phyloP scores from a whole-genome alignment of 2,888 invertebrate genomes.

The Ochropleura leucogaster region DNA sequence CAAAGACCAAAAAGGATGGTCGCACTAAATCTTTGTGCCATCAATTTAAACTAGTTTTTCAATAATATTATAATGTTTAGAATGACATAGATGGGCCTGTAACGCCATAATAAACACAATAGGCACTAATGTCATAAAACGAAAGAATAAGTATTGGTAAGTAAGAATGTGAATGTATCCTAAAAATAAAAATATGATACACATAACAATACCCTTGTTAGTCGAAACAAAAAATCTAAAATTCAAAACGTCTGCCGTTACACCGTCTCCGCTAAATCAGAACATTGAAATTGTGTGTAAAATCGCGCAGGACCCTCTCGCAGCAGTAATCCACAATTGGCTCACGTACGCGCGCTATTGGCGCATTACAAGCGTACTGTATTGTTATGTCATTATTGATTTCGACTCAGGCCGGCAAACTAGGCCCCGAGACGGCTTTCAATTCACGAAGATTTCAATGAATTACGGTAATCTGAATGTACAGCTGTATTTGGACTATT shows the following conservation, averaged over 20 bases:
- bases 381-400: slow-evolving; percentile 70
- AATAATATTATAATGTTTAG: neutral
- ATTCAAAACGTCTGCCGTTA: slow-evolving; percentile 1
- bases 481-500: neutral
- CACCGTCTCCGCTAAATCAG: slow-evolving; percentile 23
- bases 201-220: neutral
- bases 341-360: slow-evolving; percentile 64
- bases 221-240: neutral
- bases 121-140: neutral
- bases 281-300: slow-evolving; percentile 49
- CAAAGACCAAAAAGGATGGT: too few relatives aligned
- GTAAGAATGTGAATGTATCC: neutral
- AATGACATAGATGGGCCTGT: neutral
- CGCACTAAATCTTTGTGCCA: too few relatives aligned
- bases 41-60: neutral
- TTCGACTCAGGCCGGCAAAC: slow-evolving; percentile 50
- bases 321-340: slow-evolving; percentile 58
- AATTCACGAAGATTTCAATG: slow-evolving; percentile 42
- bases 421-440: slow-evolving; percentile 33
- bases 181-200: neutral
- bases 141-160: neutral
- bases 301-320: slow-evolving; percentile 26
- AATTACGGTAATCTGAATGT: slow-evolving; percentile 21
- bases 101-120: neutral
- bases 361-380: slow-evolving; percentile 65